Evolutionary conservation across 2,888 invertebrate genomes (phyloP).

Genomic region (Agrochola circellaris): DNA sequence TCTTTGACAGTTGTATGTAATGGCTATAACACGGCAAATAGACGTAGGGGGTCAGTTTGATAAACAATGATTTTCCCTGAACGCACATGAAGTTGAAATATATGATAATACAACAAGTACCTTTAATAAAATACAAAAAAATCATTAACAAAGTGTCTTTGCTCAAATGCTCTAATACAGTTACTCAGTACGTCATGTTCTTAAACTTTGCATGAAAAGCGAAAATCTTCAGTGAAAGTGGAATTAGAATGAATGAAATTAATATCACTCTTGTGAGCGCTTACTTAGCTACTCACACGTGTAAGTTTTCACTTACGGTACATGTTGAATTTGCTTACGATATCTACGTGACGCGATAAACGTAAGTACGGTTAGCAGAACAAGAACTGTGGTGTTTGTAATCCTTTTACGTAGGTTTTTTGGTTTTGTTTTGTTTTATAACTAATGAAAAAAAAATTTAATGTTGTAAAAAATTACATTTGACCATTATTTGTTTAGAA

Average conservation of each 20-base stretch:
- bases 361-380: conserved; percentile 38
- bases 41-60: background rate
- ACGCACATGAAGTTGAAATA: background rate
- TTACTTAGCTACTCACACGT: conserved; percentile 56
- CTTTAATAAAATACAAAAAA: background rate
- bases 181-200: background rate
- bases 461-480: background rate
- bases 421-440: background rate
- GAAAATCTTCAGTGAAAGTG: conserved; percentile 30
- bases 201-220: conserved; percentile 17
- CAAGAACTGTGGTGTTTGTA: background rate
- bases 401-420: background rate
- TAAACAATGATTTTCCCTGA: background rate
- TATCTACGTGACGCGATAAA: conserved; percentile 61
- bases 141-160: conserved; percentile 8
- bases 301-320: conserved; percentile 62
- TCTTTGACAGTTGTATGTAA: background rate
- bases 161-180: conserved; percentile 5
- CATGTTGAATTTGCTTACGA: conserved; percentile 60
- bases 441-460: background rate
- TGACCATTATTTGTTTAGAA: background rate
- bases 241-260: conserved; percentile 60
- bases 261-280: conserved; percentile 56
- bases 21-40: background rate
- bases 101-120: background rate